These are phyloP conservation scores for Drosophila mauritiana DNA, from an alignment of 1,140 invertebrate species.

Conservation along the genomic window DNA sequence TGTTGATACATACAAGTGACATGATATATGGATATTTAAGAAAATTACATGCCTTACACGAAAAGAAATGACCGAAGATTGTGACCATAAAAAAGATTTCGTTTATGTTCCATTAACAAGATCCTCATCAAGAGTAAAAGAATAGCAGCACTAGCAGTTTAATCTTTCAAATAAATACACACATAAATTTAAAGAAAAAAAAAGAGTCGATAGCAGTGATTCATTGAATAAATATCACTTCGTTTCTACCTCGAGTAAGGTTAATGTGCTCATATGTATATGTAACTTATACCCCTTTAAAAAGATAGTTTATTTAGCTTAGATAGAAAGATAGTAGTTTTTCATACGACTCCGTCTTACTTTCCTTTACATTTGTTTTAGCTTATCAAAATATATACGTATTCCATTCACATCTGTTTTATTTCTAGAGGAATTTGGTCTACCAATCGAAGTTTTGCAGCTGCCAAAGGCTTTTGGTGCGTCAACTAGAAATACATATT, in stretches of 20 bases:
- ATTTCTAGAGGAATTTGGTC: constrained; percentile 27
- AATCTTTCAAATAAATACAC: neutral
- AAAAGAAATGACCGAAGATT: neutral
- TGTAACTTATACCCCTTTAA: too few relatives aligned
- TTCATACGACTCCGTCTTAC: neutral
- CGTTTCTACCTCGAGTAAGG: too few relatives aligned
- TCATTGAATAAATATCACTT: too few relatives aligned
- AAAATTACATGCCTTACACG: constrained; percentile 12
- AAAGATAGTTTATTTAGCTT: too few relatives aligned
- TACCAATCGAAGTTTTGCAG: constrained; percentile 32
- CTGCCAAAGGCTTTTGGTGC: constrained; percentile 39
- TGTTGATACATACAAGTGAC: constrained; percentile 12
- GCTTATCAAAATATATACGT: constrained; percentile 5
- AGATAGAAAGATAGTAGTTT: too few relatives aligned
- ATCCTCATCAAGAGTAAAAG: too few relatives aligned
- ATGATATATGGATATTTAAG: neutral
- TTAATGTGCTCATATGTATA: neutral
- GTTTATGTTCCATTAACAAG: too few relatives aligned
- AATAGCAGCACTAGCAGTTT: too few relatives aligned
- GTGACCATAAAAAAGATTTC: too few relatives aligned
- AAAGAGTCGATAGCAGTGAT: neutral
- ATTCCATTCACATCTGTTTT: constrained; percentile 38
- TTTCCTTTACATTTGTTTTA: neutral
- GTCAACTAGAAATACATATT: constrained; percentile 40
- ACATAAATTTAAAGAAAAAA: neutral